Conservation (phyloP, 35 echinoderm and acorn worm genomes). For the Chiridota heheva region DNA sequence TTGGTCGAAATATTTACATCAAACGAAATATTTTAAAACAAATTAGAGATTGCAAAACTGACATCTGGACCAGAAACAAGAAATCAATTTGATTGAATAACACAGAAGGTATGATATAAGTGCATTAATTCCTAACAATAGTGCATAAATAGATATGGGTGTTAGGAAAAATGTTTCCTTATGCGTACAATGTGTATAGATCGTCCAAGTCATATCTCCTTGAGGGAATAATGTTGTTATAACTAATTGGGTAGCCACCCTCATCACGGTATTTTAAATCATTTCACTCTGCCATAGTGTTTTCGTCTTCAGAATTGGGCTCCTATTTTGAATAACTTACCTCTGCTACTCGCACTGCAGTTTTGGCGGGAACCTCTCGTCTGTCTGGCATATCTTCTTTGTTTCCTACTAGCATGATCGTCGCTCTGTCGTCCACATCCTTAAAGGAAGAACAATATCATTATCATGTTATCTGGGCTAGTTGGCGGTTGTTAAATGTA, state of each 20-base stretch:
- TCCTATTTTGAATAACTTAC: constrained; percentile 23
- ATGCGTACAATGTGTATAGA: too few relatives aligned
- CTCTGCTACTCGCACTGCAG: constrained; percentile 59
- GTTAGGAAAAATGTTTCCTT: not conserved
- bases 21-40: too few relatives aligned
- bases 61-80: too few relatives aligned
- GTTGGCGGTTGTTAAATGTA: too few relatives aligned
- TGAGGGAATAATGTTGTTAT: not conserved
- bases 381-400: constrained; percentile 80
- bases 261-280: not conserved
- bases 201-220: not conserved
- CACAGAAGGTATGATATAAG: too few relatives aligned
- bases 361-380: constrained; percentile 59
- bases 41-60: too few relatives aligned
- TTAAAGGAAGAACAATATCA: constrained; percentile 6
- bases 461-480: not conserved
- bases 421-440: constrained; percentile 76
- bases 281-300: not conserved
- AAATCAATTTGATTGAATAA: too few relatives aligned
- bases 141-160: not conserved
- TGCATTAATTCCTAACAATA: too few relatives aligned
- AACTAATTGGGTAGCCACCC: not conserved
- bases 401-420: constrained; percentile 83
- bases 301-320: not conserved
- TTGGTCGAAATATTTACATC: too few relatives aligned